Conservation (phyloP, 2,797 vertebrate species). For the Chaetophractus vellerosus region DNA sequence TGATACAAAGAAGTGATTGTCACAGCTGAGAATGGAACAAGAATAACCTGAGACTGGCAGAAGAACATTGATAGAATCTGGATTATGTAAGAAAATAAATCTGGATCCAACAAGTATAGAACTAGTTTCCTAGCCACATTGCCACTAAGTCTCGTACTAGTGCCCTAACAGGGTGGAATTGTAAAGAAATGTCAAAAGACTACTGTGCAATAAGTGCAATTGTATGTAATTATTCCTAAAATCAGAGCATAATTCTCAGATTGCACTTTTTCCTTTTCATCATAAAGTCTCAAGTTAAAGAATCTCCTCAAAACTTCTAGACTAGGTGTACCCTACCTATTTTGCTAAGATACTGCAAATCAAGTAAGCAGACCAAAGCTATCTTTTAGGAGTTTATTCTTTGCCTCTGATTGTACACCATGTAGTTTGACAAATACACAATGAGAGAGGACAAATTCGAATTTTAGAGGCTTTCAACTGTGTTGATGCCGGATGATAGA, state of each 20-base stretch:
- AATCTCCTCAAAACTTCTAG: not conserved
- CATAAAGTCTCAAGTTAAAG: conserved; percentile 24
- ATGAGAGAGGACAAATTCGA: not conserved
- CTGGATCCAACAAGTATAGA: not conserved
- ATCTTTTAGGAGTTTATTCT: not conserved
- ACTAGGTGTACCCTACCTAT: not conserved
- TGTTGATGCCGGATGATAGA: not conserved
- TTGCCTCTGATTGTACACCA: not conserved
- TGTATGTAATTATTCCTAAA: not conserved
- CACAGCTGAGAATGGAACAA: not conserved
- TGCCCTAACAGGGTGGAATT: not conserved
- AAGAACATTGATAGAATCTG: not conserved
- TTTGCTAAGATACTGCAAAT: not conserved
- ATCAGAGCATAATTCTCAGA: not conserved
- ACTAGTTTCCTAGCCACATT: not conserved
- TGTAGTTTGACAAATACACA: not conserved
- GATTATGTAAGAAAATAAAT: not conserved
- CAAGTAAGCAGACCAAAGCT: not conserved
- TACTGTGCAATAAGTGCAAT: not conserved
- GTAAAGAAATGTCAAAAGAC: conserved; percentile 13
- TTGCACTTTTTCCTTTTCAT: not conserved
- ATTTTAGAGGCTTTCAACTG: not conserved
- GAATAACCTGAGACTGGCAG: not conserved
- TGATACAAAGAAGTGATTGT: not conserved
- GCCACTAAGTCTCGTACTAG: not conserved